A percentile compares a stretch with the other conserved stretches of the same genome.
Evolutionary conservation across 2,888 invertebrate genomes (phyloP).

Genomic region (Watsonalla cultraria): DNA sequence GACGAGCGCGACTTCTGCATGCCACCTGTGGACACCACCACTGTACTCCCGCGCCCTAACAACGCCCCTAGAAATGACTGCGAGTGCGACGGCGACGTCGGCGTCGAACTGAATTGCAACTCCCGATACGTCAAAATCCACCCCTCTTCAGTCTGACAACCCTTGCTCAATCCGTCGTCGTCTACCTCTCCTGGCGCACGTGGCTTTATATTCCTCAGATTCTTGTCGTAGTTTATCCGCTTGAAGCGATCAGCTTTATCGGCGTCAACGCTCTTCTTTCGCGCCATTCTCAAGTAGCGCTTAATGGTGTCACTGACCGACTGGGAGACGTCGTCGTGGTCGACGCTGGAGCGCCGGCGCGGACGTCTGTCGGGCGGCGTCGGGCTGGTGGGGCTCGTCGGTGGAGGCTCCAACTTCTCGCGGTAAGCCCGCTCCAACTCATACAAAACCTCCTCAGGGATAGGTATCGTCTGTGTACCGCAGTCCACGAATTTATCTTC

Average conservation of each 20-base stretch:
- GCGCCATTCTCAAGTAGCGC: conserved; percentile 90
- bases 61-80: conserved; percentile 63
- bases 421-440: conserved; percentile 70
- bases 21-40: conserved; percentile 77
- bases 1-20: conserved; percentile 96
- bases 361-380: conserved; percentile 56
- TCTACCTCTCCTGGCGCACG: conserved; percentile 87
- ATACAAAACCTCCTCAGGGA: conserved; percentile 76
- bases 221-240: conserved; percentile 92
- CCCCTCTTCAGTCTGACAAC: conserved; percentile 87
- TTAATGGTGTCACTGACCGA: conserved; percentile 93
- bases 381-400: conserved; percentile 64
- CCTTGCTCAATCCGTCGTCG: conserved; percentile 86
- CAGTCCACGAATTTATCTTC: conserved; percentile 73
- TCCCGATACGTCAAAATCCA: conserved; percentile 81
- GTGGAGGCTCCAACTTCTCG: conserved; percentile 59
- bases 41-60: conserved; percentile 55
- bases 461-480: conserved; percentile 81
- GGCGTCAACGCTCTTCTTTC: conserved; percentile 91
- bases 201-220: conserved; percentile 89
- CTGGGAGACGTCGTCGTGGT: conserved; percentile 91
- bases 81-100: conserved; percentile 68
- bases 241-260: conserved; percentile 90
- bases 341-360: conserved; percentile 86
- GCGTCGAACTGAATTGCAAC: conserved; percentile 62